These are phyloP conservation scores for Polydrusus cervinus DNA, from an alignment of 2,888 invertebrate genomes.

Conservation along the genomic window DNA sequence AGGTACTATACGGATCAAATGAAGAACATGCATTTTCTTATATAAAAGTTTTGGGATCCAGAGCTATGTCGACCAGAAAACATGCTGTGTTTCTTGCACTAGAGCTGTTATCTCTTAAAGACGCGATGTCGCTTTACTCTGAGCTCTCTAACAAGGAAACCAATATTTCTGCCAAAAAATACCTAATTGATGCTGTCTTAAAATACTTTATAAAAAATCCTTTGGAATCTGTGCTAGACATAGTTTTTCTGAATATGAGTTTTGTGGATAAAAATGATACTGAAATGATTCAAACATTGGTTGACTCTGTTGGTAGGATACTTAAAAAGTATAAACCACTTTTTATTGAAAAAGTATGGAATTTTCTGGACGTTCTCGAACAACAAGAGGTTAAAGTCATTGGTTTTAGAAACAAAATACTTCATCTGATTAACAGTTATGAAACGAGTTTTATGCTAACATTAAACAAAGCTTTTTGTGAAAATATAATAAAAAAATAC, in stretches of 20 bases:
- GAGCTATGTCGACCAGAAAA: constrained; percentile 58
- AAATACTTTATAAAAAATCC: constrained; percentile 59
- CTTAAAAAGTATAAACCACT: constrained; percentile 48
- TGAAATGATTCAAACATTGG: constrained; percentile 52
- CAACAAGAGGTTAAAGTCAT: constrained; percentile 41
- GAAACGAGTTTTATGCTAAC: constrained; percentile 10
- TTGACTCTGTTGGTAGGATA: constrained; percentile 34
- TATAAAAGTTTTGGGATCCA: constrained; percentile 51
- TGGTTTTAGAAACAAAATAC: not conserved
- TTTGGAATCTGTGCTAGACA: constrained; percentile 46
- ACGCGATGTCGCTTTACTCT: constrained; percentile 40
- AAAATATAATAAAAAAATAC: constrained; percentile 7
- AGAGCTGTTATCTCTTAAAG: constrained; percentile 46
- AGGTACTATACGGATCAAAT: constrained; percentile 54
- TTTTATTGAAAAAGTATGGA: constrained; percentile 55
- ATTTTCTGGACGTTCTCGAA: constrained; percentile 51
- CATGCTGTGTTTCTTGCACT: constrained; percentile 58
- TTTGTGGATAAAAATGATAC: constrained; percentile 55
- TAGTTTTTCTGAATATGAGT: constrained; percentile 51
- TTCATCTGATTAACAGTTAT: constrained; percentile 5
- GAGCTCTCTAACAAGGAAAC: constrained; percentile 34
- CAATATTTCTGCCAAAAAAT: constrained; percentile 55
- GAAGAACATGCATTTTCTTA: constrained; percentile 52
- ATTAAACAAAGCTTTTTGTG: constrained; percentile 22
- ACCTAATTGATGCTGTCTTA: constrained; percentile 54